These are phyloP conservation scores for Physeter macrocephalus DNA, from an alignment of 2,113 vertebrate species.

Conservation along the genomic window DNA sequence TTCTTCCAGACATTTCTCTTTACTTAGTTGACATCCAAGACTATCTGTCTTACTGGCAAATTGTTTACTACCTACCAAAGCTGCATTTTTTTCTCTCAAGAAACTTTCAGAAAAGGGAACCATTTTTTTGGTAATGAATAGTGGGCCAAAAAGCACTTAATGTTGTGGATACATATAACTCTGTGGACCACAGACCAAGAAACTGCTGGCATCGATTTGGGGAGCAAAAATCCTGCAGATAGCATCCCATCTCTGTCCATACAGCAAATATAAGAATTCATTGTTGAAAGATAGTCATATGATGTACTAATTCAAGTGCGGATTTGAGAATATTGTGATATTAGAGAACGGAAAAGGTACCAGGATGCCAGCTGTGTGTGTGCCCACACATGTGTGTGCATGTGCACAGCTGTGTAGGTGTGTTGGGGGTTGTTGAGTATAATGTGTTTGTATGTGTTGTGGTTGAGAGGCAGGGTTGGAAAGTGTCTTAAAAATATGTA, in stretches of 20 bases:
- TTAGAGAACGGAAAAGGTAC: neutral
- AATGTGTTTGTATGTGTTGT: neutral
- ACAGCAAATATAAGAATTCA: neutral
- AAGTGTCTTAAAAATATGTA: neutral
- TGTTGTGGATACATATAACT: neutral
- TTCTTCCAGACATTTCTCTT: neutral
- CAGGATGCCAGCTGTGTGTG: neutral
- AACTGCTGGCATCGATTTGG: neutral
- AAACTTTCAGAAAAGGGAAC: neutral
- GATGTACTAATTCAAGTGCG: neutral
- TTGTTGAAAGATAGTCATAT: neutral
- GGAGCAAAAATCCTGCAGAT: neutral
- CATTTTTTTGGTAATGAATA: neutral
- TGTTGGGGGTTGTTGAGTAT: neutral
- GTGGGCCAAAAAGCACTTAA: neutral
- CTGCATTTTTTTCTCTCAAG: neutral
- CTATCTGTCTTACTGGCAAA: conserved; percentile 1
- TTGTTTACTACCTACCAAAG: neutral
- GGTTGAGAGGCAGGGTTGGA: neutral
- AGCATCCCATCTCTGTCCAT: neutral
- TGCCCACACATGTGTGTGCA: neutral
- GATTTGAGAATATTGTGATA: neutral
- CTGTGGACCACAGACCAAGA: neutral
- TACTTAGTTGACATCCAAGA: neutral
- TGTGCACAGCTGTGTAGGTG: neutral